These are phyloP conservation scores for Pterocles orientalis DNA, from an alignment of 2,113 vertebrate species.

Conservation along the genomic window DNA sequence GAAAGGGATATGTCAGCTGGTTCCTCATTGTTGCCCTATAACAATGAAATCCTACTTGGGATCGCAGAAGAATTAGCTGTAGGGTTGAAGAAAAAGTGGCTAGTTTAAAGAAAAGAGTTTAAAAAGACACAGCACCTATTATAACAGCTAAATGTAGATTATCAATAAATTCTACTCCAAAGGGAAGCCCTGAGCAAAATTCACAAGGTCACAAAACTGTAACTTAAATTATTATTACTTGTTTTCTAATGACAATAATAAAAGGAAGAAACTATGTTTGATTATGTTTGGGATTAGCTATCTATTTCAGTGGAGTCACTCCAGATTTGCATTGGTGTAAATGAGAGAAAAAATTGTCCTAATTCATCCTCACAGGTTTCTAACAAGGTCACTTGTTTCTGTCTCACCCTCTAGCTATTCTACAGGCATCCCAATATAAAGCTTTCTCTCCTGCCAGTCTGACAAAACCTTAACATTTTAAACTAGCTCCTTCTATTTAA, in stretches of 20 bases:
- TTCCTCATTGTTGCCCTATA: not conserved
- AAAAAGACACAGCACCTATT: not conserved
- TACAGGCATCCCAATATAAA: not conserved
- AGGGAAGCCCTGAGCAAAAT: not conserved
- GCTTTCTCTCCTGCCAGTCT: not conserved
- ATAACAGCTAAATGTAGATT: not conserved
- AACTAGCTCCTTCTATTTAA: not conserved
- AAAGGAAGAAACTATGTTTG: not conserved
- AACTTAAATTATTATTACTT: not conserved
- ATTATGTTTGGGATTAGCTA: not conserved
- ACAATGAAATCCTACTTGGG: not conserved
- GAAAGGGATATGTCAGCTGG: not conserved
- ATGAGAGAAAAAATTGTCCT: not conserved
- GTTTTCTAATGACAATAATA: not conserved
- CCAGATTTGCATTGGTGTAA: not conserved
- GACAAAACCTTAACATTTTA: slow-evolving; percentile 12
- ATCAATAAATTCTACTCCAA: not conserved
- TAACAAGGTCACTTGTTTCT: not conserved
- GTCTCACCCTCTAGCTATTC: not conserved
- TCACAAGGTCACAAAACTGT: not conserved
- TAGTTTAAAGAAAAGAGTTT: not conserved
- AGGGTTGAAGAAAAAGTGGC: not conserved
- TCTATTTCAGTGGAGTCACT: not conserved
- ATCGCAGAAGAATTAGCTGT: not conserved
- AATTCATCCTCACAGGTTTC: not conserved